A percentile compares a stretch with the other conserved stretches of the same genome.
Conservation (phyloP, 2,888 invertebrate genomes). For the Mythimna loreyi region DNA sequence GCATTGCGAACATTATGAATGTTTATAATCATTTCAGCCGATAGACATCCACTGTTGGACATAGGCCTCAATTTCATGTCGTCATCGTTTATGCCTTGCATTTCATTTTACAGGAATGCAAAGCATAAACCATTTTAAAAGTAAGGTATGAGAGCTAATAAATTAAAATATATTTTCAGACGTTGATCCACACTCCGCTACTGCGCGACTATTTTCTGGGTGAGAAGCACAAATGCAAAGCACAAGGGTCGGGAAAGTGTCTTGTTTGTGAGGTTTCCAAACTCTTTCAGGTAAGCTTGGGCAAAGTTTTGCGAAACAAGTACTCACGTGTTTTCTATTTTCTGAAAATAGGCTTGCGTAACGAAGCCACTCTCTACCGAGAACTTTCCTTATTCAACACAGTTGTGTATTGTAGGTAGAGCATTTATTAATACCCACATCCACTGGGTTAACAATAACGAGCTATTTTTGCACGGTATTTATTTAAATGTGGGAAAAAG, state of each 20-base stretch:
- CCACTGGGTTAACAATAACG: constrained; percentile 41
- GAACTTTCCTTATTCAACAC: constrained; percentile 44
- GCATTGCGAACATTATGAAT: too few relatives aligned
- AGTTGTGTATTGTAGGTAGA: constrained; percentile 26
- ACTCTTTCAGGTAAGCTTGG: constrained; percentile 95
- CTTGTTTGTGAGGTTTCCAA: constrained; percentile 98
- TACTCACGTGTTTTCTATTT: constrained; percentile 6
- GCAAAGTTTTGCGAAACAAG: constrained; percentile 7
- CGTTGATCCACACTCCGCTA: constrained; percentile 98
- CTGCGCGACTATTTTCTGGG: constrained; percentile 98
- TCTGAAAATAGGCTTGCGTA: constrained; percentile 37
- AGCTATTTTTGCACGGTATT: background rate
- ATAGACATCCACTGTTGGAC: too few relatives aligned
- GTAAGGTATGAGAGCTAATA: background rate
- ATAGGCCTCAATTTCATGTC: too few relatives aligned
- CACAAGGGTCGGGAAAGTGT: constrained; percentile 94
- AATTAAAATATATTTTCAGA: constrained; percentile 84
- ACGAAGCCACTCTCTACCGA: constrained; percentile 47
- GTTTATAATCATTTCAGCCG: too few relatives aligned
- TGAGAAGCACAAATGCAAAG: constrained; percentile 96
- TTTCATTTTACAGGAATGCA: background rate
- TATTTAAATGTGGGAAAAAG: background rate
- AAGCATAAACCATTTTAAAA: too few relatives aligned
- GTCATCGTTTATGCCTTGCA: too few relatives aligned
- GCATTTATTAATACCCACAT: constrained; percentile 50